A percentile compares a stretch with the other conserved stretches of the same genome.
Evolutionary conservation across 2,888 invertebrate genomes (phyloP).

Genomic region (Amorpha juglandis): DNA sequence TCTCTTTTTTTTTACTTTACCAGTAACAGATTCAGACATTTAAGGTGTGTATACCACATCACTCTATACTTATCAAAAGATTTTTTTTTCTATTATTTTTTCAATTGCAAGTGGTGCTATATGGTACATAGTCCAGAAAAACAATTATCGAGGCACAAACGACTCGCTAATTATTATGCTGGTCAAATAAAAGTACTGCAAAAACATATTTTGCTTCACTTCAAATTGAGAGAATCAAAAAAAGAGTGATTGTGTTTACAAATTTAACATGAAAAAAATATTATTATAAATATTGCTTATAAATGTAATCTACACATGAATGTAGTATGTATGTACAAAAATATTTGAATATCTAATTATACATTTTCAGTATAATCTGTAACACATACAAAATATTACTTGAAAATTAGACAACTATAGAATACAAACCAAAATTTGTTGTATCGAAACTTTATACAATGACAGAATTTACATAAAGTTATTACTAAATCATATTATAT

Average conservation of each 20-base stretch:
- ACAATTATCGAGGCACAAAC: background rate
- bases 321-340: background rate
- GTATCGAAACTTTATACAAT: no score
- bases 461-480: no score
- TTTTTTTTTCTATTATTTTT: background rate
- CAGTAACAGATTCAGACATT: background rate
- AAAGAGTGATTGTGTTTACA: constrained; percentile 14
- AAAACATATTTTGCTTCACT: background rate
- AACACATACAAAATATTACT: background rate
- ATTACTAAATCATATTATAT: no score
- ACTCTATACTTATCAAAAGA: background rate
- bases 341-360: background rate
- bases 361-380: background rate
- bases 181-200: no score
- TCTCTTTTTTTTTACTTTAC: background rate
- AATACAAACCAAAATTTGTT: no score
- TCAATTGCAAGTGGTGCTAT: background rate
- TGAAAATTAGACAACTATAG: no score
- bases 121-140: no score
- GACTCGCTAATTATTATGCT: background rate
- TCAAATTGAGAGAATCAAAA: no score
- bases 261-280: background rate
- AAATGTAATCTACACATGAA: background rate
- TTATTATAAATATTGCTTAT: background rate
- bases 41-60: background rate